Base-by-base conservation (phyloP, 2,113 vertebrate genomes). In the Enhydra lutris region DNA sequence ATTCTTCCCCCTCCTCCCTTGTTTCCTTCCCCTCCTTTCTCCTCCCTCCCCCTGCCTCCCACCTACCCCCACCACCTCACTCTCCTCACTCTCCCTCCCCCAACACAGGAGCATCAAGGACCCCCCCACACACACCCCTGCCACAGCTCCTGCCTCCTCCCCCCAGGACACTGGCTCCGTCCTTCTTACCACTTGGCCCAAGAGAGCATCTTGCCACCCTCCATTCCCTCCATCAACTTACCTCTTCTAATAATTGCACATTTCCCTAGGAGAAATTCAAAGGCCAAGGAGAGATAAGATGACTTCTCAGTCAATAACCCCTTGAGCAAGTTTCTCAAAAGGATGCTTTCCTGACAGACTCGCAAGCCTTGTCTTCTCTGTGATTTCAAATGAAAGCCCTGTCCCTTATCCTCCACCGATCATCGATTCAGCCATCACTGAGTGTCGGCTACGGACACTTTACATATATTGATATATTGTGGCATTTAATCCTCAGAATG, bases 231-330 rank as follows among this genome's bases (percentile, higher is more conserved):
- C 7, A 36, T 76, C 84, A 21, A 89, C 50, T 94, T n/a, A 69
- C 34, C 74, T 90, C 94, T 74, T 59, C 89, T 89, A 52, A 73
- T 82, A 92, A 94, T 36, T 65, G 24, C 71, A 24, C 74, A 34
- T 97, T 89, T 96, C 50, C 92, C 83, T 69, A 24, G 86, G 84
- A 97, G 78, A 93, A 88, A 96, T 81, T 23, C 79, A 42, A 89
- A 95, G 91, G 61, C 95, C 71, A 79, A 31, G 26, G n/a, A 97
- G 92, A 92, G 92, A 87, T 10, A 67, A 29, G 71, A 94, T 24
- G 86, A 80, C 45, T 39, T 94, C 52, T 86, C 45, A 26, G 65
- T 90, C 94, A 85, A 92, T 95, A 90, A 84, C n/a, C 67, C 92
- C 87, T 52, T 9, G 50, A 81, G 83, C 83, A 59, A 90, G 67